Evolutionary conservation across 2,113 vertebrate genomes (phyloP).

Genomic region (Hirundichthys speculiger): DNA sequence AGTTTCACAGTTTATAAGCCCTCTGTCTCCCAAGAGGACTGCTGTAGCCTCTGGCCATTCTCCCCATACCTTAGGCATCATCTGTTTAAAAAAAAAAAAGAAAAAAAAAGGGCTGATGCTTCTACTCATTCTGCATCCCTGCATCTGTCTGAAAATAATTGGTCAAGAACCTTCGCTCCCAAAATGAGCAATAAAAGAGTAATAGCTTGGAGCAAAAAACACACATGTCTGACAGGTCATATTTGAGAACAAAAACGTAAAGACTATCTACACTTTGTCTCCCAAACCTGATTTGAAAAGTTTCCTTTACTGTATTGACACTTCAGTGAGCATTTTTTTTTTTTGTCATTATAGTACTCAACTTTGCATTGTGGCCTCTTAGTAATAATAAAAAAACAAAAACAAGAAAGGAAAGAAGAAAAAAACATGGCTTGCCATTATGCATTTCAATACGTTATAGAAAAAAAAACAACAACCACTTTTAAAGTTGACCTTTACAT

Average conservation of each 20-base stretch:
- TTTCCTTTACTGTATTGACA: constrained; percentile 57
- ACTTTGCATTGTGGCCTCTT: background rate
- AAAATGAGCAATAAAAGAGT: constrained; percentile 84
- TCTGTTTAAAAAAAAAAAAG: constrained; percentile 84
- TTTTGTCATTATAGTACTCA: background rate
- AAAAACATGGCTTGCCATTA: no score
- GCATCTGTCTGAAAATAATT: constrained; percentile 99
- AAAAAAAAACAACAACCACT: no score
- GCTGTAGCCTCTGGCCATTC: constrained; percentile 98
- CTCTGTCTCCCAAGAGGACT: constrained; percentile 92
- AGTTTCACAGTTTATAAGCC: constrained; percentile 98
- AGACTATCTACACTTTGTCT: constrained; percentile 48
- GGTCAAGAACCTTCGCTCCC: constrained; percentile 95
- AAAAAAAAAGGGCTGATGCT: constrained; percentile 86
- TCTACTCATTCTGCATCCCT: constrained; percentile 99
- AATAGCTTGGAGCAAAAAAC: constrained; percentile 80
- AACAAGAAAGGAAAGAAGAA: no score
- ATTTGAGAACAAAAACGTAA: constrained; percentile 68
- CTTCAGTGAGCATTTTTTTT: background rate
- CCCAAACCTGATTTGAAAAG: constrained; percentile 46
- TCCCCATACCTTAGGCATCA: constrained; percentile 99
- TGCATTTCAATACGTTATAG: no score
- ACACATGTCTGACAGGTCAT: constrained; percentile 75
- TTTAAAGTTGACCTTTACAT: no score
- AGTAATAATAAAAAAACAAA: no score